Evolutionary conservation across 2,888 invertebrate genomes (phyloP).

Genomic region (Cheilosia soror): DNA sequence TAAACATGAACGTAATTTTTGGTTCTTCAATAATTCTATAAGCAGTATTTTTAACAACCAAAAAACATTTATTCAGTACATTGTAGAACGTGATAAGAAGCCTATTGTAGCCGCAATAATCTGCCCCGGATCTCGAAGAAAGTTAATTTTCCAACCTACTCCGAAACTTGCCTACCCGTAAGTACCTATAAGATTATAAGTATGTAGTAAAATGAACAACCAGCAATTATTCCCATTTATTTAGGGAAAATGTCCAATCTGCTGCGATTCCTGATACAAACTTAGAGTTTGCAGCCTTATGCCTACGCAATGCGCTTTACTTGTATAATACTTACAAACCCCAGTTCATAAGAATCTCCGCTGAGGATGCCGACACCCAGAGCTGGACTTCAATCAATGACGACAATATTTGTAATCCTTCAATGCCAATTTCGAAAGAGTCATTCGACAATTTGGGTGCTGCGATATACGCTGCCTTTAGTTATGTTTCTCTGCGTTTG

Average conservation of each 20-base stretch:
- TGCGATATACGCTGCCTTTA: conserved; percentile 90
- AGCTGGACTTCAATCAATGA: conserved; percentile 84
- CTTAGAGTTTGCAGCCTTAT: conserved; percentile 94
- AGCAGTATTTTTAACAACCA: neutral
- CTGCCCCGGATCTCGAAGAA: conserved; percentile 77
- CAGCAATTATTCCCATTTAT: conserved; percentile 30
- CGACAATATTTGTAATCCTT: conserved; percentile 85
- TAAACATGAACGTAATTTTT: neutral
- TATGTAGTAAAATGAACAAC: conserved; percentile 8
- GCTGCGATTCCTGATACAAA: conserved; percentile 94
- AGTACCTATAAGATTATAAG: conserved; percentile 51
- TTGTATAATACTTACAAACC: conserved; percentile 78
- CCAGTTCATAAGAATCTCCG: conserved; percentile 68
- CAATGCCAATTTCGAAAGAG: conserved; percentile 86
- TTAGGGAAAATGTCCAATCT: conserved; percentile 87
- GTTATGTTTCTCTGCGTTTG: conserved; percentile 93
- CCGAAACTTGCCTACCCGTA: conserved; percentile 78
- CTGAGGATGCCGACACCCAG: conserved; percentile 63
- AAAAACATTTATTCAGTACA: conserved; percentile 49
- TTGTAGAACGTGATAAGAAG: conserved; percentile 76
- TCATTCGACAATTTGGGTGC: conserved; percentile 87
- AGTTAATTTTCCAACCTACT: conserved; percentile 77
- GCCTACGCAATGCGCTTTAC: conserved; percentile 91
- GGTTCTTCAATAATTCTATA: neutral
- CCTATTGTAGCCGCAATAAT: conserved; percentile 77